phyloP scores from a whole-genome alignment of 2,797 vertebrate species.

The Manis javanica region DNA sequence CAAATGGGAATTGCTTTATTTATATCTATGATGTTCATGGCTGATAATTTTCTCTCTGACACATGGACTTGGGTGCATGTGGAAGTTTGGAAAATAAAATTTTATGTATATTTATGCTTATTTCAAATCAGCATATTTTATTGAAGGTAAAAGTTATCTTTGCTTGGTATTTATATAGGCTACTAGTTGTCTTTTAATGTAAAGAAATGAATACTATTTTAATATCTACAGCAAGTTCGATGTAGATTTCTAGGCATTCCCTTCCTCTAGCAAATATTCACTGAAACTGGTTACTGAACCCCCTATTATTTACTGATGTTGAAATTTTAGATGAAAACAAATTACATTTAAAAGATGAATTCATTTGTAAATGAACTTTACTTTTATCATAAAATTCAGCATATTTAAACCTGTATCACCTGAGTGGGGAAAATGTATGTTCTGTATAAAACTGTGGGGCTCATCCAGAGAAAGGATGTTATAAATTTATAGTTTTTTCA shows the following conservation, averaged over 20 bases:
- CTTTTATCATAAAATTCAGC: not conserved
- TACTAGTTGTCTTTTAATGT: not conserved
- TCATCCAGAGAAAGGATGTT: not conserved
- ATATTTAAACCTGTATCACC: not conserved
- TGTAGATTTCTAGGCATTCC: not conserved
- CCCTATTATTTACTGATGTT: not conserved
- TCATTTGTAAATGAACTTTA: not conserved
- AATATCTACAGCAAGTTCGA: not conserved
- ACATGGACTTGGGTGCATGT: not conserved
- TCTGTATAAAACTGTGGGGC: not conserved
- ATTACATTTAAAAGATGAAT: not conserved
- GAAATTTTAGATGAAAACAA: not conserved
- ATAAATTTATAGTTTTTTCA: not conserved
- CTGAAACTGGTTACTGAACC: not conserved
- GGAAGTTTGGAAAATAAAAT: constrained; percentile 50
- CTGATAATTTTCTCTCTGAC: constrained; percentile 58
- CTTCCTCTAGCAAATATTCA: not conserved
- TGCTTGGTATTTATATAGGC: not conserved
- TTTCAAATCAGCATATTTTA: constrained; percentile 57
- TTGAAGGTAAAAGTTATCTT: not conserved
- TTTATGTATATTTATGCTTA: not conserved
- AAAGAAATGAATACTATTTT: not conserved
- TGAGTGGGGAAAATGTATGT: not conserved
- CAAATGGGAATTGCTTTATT: constrained; percentile 52
- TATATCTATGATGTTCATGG: not conserved